Evolutionary conservation across 2,888 invertebrate genomes (phyloP).

Genomic region (Xestoiulus laeticollis): DNA sequence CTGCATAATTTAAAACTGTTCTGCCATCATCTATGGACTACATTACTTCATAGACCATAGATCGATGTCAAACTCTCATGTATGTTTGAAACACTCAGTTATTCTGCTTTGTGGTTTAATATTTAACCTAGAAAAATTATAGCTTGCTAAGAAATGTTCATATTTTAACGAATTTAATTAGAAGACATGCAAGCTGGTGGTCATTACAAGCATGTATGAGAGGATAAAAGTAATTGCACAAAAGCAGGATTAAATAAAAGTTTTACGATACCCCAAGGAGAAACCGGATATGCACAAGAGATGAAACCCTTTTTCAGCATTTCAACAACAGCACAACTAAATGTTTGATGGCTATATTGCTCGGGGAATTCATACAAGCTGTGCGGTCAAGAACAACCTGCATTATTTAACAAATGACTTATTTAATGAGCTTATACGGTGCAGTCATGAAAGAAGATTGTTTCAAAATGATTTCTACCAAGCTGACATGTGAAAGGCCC

Average conservation of each 20-base stretch:
- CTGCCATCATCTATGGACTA: background rate
- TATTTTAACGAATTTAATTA: slow-evolving; percentile 18
- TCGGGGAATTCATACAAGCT: slow-evolving; percentile 24
- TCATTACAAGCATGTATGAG: background rate
- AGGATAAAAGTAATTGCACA: slow-evolving; percentile 4
- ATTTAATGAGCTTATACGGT: slow-evolving; percentile 26
- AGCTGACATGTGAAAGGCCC: background rate
- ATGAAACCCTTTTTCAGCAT: slow-evolving; percentile 24
- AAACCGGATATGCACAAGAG: background rate
- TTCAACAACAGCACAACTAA: background rate
- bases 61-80: background rate
- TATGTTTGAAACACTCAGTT: background rate
- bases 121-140: background rate
- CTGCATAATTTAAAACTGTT: background rate
- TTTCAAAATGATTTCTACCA: background rate
- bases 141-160: background rate
- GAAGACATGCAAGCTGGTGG: background rate
- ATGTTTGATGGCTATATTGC: slow-evolving; percentile 38
- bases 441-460: background rate
- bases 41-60: background rate
- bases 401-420: slow-evolving; percentile 43
- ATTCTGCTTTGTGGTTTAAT: background rate
- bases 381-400: slow-evolving; percentile 41
- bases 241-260: slow-evolving; percentile 30
- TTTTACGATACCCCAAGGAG: slow-evolving; percentile 34